Evolutionary conservation across 2,888 invertebrate genomes (phyloP).

Genomic region (Lapara coniferarum): DNA sequence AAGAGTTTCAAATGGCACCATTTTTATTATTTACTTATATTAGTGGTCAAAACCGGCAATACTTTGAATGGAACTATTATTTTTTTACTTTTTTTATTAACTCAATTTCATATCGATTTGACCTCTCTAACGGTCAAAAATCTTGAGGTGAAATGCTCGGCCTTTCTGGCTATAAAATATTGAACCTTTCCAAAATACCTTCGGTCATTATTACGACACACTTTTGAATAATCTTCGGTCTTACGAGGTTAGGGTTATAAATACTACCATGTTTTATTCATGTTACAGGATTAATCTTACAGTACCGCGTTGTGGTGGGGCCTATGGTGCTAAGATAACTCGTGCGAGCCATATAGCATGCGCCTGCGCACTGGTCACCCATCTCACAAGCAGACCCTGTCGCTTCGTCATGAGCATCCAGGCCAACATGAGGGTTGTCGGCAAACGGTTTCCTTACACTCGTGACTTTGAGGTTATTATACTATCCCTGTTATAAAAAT

Average conservation of each 20-base stretch:
- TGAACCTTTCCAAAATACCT: no score
- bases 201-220: no score
- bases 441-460: conserved; percentile 85
- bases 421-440: conserved; percentile 87
- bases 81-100: no score
- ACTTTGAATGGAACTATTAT: no score
- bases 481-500: background rate
- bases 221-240: no score
- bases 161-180: no score
- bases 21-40: no score
- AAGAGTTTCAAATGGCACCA: no score
- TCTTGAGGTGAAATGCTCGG: no score
- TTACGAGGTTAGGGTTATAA: background rate
- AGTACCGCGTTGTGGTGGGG: conserved; percentile 78
- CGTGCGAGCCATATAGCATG: conserved; percentile 83
- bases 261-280: background rate
- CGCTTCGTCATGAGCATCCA: conserved; percentile 88
- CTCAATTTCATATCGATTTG: no score
- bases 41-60: no score
- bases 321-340: conserved; percentile 88
- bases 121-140: no score
- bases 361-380: conserved; percentile 88
- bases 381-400: conserved; percentile 86
- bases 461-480: conserved; percentile 85
- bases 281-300: conserved; percentile 54